Evolutionary conservation across 2,888 invertebrate species (phyloP).

Genomic region (Apomyelois bistriatella): DNA sequence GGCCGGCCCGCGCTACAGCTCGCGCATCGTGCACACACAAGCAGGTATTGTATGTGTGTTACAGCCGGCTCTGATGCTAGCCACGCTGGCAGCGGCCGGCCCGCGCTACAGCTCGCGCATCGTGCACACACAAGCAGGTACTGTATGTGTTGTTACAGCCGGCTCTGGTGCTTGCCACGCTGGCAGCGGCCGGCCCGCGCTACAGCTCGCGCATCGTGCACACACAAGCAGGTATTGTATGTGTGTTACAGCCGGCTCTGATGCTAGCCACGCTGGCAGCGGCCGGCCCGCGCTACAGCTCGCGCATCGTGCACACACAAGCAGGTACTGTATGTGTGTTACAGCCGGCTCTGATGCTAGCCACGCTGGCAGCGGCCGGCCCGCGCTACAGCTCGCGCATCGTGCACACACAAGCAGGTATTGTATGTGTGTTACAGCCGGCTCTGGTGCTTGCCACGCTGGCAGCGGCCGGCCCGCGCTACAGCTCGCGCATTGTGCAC

Average conservation of each 20-base stretch:
- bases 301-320: slow-evolving; percentile 89
- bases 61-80: no score
- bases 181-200: slow-evolving; percentile 82
- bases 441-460: no score
- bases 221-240: slow-evolving; percentile 87
- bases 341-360: no score
- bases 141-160: background rate
- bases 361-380: no score
- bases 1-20: slow-evolving; percentile 85
- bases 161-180: no score
- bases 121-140: slow-evolving; percentile 88
- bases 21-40: slow-evolving; percentile 89
- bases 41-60: slow-evolving; percentile 64
- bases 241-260: no score
- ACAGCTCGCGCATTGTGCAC: slow-evolving; percentile 89
- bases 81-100: no score
- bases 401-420: slow-evolving; percentile 88
- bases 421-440: no score
- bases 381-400: slow-evolving; percentile 89
- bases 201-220: slow-evolving; percentile 90
- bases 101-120: slow-evolving; percentile 89
- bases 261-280: no score
- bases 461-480: slow-evolving; percentile 83
- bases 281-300: slow-evolving; percentile 85
- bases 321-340: slow-evolving; percentile 81